These are phyloP conservation scores for Sterrhoptilus dennistouni DNA, from an alignment of 2,113 vertebrate species.

Conservation along the genomic window DNA sequence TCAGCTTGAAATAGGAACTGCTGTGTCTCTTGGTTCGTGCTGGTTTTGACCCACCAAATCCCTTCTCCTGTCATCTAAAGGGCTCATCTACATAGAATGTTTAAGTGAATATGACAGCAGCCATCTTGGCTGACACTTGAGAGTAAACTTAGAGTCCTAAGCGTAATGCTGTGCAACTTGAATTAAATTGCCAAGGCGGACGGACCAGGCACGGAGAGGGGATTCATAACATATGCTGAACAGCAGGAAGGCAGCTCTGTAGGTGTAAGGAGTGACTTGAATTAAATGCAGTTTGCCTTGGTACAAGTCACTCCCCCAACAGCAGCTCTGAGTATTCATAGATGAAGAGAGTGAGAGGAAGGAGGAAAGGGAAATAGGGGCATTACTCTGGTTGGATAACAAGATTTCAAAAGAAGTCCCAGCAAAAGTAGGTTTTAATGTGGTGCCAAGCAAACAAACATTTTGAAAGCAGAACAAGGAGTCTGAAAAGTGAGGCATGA, in stretches of 20 bases:
- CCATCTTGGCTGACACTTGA: conserved; percentile 55
- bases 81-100: conserved; percentile 8
- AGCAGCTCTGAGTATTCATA: not conserved
- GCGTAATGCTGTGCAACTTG: not conserved
- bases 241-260: conserved; percentile 21
- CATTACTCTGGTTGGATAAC: not conserved
- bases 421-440: not conserved
- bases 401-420: not conserved
- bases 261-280: conserved; percentile 44
- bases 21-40: not conserved
- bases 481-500: not conserved
- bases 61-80: not conserved
- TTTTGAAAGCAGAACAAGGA: not conserved
- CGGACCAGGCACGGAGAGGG: not conserved
- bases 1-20: not conserved
- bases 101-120: conserved; percentile 44
- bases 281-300: conserved; percentile 40
- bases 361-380: not conserved
- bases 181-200: conserved; percentile 35
- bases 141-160: conserved; percentile 23
- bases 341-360: not conserved
- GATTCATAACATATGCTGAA: conserved; percentile 47
- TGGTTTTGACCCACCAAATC: conserved; percentile 17
- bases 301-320: not conserved
- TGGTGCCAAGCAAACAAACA: not conserved